These are phyloP conservation scores for Trichoplusia ni DNA, from an alignment of 1,140 invertebrate genomes.

Conservation along the genomic window DNA sequence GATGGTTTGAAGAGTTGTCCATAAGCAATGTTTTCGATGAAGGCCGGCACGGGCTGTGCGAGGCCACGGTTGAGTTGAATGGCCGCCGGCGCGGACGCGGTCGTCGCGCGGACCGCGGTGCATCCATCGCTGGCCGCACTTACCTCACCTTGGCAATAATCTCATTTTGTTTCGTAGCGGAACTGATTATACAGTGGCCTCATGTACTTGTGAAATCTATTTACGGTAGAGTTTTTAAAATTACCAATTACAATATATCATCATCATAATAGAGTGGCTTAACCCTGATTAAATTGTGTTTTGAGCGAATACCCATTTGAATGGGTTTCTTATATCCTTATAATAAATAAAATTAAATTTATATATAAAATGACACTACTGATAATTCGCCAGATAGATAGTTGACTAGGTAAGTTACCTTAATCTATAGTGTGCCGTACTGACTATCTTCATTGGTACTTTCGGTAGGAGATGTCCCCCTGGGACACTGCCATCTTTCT, in stretches of 20 bases:
- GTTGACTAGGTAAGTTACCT: no score
- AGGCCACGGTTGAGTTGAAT: conserved; percentile 71
- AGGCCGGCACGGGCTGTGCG: conserved; percentile 47
- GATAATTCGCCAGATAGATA: no score
- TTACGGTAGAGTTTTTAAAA: conserved; percentile 10
- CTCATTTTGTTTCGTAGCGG: conserved; percentile 56
- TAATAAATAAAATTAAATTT: no score
- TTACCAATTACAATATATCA: not conserved
- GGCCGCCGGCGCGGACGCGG: conserved; percentile 64
- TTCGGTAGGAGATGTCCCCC: conserved; percentile 41
- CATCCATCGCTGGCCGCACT: conserved; percentile 60
- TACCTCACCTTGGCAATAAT: conserved; percentile 72
- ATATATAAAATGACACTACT: no score
- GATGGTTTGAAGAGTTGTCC: conserved; percentile 1
- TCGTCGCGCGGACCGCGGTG: conserved; percentile 59
- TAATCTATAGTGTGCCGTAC: no score
- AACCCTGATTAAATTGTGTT: no score
- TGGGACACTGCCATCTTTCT: conserved; percentile 52
- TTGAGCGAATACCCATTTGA: no score
- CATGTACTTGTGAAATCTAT: conserved; percentile 19
- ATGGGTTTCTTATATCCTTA: no score
- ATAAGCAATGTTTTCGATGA: conserved; percentile 43
- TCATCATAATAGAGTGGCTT: no score
- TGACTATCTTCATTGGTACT: no score
- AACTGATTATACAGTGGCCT: conserved; percentile 45